Conservation (phyloP, 2,888 invertebrate genomes). For the Celastrina argiolus region DNA sequence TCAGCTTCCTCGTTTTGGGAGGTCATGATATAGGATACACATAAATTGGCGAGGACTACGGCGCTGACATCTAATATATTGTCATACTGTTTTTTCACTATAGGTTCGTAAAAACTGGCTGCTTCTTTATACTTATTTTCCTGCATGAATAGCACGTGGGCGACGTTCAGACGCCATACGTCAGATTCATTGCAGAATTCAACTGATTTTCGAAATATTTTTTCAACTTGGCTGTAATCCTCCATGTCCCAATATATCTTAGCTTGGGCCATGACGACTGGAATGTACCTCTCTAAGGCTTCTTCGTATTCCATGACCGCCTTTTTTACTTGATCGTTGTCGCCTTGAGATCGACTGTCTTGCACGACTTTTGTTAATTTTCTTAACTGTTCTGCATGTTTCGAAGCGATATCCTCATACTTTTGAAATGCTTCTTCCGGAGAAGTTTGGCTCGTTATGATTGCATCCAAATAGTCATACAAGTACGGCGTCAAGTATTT, state of each 20-base stretch:
- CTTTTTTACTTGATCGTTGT: slow-evolving; percentile 92
- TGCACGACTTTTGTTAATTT: slow-evolving; percentile 96
- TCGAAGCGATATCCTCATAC: slow-evolving; percentile 94
- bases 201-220: slow-evolving; percentile 96
- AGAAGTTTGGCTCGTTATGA: slow-evolving; percentile 98
- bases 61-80: slow-evolving; percentile 97
- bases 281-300: slow-evolving; percentile 93
- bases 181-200: slow-evolving; percentile 99
- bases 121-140: slow-evolving; percentile 99
- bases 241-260: slow-evolving; percentile 99
- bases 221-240: slow-evolving; percentile 96
- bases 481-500: slow-evolving; percentile 96
- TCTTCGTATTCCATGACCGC: slow-evolving; percentile 95
- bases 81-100: slow-evolving; percentile 96
- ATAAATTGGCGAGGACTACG: slow-evolving; percentile 98
- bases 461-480: slow-evolving; percentile 96
- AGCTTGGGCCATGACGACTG: slow-evolving; percentile 99
- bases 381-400: slow-evolving; percentile 91
- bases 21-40: slow-evolving; percentile 99
- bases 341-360: slow-evolving; percentile 91
- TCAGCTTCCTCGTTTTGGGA: slow-evolving; percentile 99
- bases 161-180: slow-evolving; percentile 97
- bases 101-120: slow-evolving; percentile 97
- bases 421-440: slow-evolving; percentile 97
- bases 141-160: slow-evolving; percentile 99